Base-by-base conservation (phyloP, 2,797 vertebrate genomes). In the Chiroxiphia lanceolata region DNA sequence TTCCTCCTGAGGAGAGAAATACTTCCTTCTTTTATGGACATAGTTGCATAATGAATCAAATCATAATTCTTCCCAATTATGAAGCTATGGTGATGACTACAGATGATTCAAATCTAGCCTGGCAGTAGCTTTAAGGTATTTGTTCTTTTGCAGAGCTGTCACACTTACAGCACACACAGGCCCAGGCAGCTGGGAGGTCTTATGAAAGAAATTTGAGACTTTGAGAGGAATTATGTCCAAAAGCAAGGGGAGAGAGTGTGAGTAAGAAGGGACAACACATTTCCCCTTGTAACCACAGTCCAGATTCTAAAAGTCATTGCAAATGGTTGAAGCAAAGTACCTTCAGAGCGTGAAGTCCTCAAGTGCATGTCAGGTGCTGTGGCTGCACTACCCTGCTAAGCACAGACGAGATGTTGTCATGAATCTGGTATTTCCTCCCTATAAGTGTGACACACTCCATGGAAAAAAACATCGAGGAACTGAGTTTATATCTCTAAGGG, bases 11-110 rank as follows among this genome's bases (percentile, higher is more conserved):
- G 63, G 65, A 89, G 25, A 92, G 38, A 83, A 91, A 96, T 63
- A 64, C 74, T 93, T 96, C 96, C 91, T 94, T 74, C 85, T 94
- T 94, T 87, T 77, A 82, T 27, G 70, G 77, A 70, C 42, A 84
- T 44, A 40, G 44, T 74, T 94, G 50, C 44, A 64, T 77, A 81
- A 67, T 76, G 87, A 94, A 40, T 82, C 68, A 91, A 93, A 88
- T 63, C 33, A 69, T 34, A 69, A 51, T 69, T 87, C 72, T 82
- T 61, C 82, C 69, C 31, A 72, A 48, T 95, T 81, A 69, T 11
- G 69, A 83, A 91, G 80, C 54, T 51, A 29, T 21, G 59, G 19
- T 63, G 54, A 79, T 80, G 88, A 74, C 67, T 83, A 67, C 51
- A 93, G 51, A 67, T 48, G 56, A 51, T 31, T 44, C 72, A 90